Percentiles rank a stretch among this genome's conserved stretches.
Evolutionary conservation across 2,888 invertebrate genomes (phyloP).

Genomic region (Andrena camellia): DNA sequence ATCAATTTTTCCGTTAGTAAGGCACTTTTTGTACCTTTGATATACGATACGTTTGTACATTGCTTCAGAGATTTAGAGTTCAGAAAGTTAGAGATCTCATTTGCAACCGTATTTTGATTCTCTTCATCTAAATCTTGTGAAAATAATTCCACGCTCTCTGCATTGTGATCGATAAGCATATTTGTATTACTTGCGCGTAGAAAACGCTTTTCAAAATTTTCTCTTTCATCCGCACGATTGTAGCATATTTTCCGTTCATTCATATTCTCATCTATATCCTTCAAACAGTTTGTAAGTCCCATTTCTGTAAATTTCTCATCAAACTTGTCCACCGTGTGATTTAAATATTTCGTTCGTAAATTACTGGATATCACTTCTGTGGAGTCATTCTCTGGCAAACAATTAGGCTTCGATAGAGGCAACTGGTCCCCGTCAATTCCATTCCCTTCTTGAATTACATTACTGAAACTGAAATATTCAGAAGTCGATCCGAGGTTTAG

Average conservation of each 20-base stretch:
- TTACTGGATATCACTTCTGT: neutral
- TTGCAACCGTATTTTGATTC: neutral
- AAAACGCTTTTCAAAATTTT: conserved; percentile 5
- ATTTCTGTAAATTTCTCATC: conserved; percentile 14
- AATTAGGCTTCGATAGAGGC: neutral
- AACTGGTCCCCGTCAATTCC: neutral
- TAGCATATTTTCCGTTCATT: neutral
- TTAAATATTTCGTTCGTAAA: conserved; percentile 3
- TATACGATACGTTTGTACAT: neutral
- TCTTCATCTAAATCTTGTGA: conserved; percentile 37
- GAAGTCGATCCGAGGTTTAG: conserved; percentile 24
- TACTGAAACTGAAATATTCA: conserved; percentile 48
- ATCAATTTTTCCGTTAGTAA: neutral
- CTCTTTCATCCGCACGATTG: neutral
- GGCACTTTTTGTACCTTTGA: neutral
- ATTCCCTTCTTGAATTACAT: conserved; percentile 17
- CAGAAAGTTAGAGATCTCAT: neutral
- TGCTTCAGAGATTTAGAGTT: neutral
- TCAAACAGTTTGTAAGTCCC: conserved; percentile 1
- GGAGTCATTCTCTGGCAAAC: neutral
- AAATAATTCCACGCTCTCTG: conserved; percentile 41
- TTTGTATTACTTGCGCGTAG: conserved; percentile 3
- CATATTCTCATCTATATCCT: neutral
- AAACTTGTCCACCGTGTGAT: neutral
- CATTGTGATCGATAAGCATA: conserved; percentile 15